Evolutionary conservation across 1,140 invertebrate species (phyloP).

Genomic region (Yoshiicerus persimilis): DNA sequence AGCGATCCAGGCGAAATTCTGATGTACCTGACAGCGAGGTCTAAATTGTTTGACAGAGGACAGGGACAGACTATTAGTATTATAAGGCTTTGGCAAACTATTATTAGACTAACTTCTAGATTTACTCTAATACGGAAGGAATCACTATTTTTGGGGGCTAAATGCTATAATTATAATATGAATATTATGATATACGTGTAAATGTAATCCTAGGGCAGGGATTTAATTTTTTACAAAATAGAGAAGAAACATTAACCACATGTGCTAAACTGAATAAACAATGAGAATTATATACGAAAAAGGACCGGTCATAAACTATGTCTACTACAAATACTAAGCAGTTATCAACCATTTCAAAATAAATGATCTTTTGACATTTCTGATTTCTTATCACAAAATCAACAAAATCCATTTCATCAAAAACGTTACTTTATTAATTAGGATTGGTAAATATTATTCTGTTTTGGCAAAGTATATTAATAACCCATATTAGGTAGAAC

Average conservation of each 20-base stretch:
- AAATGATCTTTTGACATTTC: no score
- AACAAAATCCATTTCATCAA: no score
- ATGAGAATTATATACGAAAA: neutral
- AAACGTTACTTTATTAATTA: no score
- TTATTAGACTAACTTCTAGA: neutral
- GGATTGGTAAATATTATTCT: no score
- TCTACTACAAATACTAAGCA: neutral
- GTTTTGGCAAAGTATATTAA: no score
- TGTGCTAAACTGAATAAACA: neutral
- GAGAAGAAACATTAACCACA: neutral
- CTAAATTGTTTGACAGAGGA: neutral
- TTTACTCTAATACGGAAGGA: neutral
- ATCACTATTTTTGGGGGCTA: neutral
- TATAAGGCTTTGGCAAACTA: neutral
- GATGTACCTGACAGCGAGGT: no score
- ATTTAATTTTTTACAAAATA: neutral
- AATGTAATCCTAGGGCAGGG: neutral
- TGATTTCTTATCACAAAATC: no score
- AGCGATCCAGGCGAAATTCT: no score
- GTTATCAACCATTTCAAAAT: no score
- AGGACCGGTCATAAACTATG: neutral
- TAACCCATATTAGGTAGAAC: no score
- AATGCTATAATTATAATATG: neutral
- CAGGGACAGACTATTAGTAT: neutral
- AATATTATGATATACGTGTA: neutral